Base-by-base conservation (phyloP, 2,797 vertebrate genomes). In the Micropoecilia bifurca region DNA sequence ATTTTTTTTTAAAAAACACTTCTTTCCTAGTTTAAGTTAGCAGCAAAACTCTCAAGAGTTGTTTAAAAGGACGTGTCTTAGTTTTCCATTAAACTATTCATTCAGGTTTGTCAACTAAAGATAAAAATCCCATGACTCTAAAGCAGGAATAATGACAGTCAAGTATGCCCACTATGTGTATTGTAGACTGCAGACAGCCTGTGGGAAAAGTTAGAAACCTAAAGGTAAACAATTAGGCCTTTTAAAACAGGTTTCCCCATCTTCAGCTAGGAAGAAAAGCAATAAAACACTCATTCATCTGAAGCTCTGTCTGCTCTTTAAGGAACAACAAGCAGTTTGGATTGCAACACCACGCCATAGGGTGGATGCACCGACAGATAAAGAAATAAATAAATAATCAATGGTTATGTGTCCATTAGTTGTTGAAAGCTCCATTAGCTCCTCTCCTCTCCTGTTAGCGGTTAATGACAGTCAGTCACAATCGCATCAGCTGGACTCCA, bases 391-490 rank as follows among this genome's bases (percentile, higher is more conserved):
- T 93, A 95, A 95, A 95, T 92, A 95, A 95, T 94, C 93, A 83
- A 95, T 95, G 91, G 81, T 91, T 91, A 89, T 93, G 93, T 93
- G 93, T 94, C 95, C 95, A 95, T 95, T 95, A 95, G 94, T 93
- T 95, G 94, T 93, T 95, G 93, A 96, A 91, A 95, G 93, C 93
- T 93, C 95, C 95, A 96, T 96, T 95, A 96, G 94, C 92, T 91
- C 88, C 82, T 88, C 88, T 93, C 76, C 74, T 87, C 92, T 90
- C 84, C 90, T 86, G 92, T 92, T 94, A 92, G 95, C 80, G 93
- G 92, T 94, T 95, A 95, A 95, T 93, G 94, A 94, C 92, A 89
- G 92, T 85, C 87, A 85, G 90, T 94, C 93, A 88, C 92, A 94
- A 95, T 94, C 94, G 87, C 92, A 95, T 94, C 94, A 95, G 90